Conservation (phyloP, 2,888 invertebrate species). For the Rhodophaea formosa region DNA sequence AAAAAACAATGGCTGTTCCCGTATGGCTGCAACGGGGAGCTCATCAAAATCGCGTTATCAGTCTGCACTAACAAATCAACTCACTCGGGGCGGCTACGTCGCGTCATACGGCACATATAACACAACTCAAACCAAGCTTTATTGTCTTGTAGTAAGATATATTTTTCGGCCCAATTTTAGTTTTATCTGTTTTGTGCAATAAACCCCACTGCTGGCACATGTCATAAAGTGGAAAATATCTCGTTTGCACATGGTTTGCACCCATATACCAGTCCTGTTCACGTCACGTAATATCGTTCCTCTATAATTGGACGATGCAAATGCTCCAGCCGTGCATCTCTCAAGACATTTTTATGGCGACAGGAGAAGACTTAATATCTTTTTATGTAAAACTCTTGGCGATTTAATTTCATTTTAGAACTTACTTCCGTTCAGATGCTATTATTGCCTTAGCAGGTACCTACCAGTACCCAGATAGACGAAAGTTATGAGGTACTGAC, state of each 20-base stretch:
- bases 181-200: constrained; percentile 33
- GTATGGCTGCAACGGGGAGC: constrained; percentile 35
- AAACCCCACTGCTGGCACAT: constrained; percentile 42
- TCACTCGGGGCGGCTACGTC: constrained; percentile 30
- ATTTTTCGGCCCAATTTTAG: constrained; percentile 25
- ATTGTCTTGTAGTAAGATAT: constrained; percentile 27
- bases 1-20: constrained; percentile 37
- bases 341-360: constrained; percentile 62
- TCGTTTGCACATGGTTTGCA: constrained; percentile 39
- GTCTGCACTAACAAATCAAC: constrained; percentile 46
- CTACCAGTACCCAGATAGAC: neutral
- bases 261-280: constrained; percentile 27
- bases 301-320: constrained; percentile 57
- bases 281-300: constrained; percentile 32
- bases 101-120: constrained; percentile 23
- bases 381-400: constrained; percentile 55
- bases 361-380: constrained; percentile 59
- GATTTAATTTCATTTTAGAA: constrained; percentile 44
- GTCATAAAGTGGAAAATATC: constrained; percentile 51
- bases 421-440: constrained; percentile 23
- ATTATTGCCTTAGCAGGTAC: neutral
- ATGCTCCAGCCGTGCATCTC: constrained; percentile 49
- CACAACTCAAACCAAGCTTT: constrained; percentile 23
- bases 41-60: constrained; percentile 65
- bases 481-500: neutral